phyloP scores from a whole-genome alignment of 2,113 vertebrate species.

The Ovibos moschatus region DNA sequence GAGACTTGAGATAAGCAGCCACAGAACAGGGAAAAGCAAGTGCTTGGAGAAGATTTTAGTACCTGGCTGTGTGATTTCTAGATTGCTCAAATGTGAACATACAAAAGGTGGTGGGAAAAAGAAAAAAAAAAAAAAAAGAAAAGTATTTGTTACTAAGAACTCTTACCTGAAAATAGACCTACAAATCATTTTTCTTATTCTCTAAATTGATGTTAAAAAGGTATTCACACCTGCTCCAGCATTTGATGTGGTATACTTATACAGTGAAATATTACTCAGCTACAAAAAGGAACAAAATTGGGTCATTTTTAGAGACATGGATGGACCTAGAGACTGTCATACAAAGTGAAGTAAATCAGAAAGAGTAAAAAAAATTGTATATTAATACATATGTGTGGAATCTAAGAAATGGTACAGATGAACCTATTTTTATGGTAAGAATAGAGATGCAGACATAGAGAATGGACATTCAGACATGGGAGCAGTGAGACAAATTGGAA shows the following conservation, averaged over 20 bases:
- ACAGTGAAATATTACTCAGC: neutral
- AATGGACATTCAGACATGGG: neutral
- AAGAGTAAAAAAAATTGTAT: neutral
- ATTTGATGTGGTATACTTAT: neutral
- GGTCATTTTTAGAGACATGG: neutral
- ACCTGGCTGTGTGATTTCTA: neutral
- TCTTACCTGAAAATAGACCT: neutral
- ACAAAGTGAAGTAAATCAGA: neutral
- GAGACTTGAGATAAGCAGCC: conserved; percentile 34
- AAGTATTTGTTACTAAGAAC: neutral
- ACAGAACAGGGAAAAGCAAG: neutral
- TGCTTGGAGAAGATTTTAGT: neutral
- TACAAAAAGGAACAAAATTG: neutral
- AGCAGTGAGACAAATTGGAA: neutral
- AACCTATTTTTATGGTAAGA: neutral
- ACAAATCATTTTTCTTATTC: neutral
- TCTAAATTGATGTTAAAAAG: neutral
- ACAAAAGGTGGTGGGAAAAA: neutral
- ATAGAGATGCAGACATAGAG: neutral
- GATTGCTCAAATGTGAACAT: neutral
- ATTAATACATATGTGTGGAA: neutral
- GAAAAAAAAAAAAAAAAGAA: neutral
- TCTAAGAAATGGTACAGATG: neutral
- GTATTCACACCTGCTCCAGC: neutral
- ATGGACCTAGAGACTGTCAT: neutral